Conservation (phyloP, 1,140 invertebrate genomes). For the Tenebrio molitor region DNA sequence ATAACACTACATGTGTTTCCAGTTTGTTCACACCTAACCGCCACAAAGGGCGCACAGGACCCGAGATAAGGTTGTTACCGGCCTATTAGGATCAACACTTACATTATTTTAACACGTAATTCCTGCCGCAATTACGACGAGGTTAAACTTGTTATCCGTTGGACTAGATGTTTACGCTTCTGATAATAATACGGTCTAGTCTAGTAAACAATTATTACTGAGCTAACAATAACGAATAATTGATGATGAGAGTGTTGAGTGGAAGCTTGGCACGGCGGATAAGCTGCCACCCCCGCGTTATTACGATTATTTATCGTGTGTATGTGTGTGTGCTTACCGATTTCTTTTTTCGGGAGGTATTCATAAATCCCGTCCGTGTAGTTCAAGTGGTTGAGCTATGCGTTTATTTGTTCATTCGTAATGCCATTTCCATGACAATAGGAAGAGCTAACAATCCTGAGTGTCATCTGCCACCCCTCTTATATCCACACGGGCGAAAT, state of each 20-base stretch:
- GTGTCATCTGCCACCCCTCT: constrained; percentile 51
- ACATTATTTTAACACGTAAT: not conserved
- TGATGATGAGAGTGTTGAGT: constrained; percentile 4
- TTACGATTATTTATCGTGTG: not conserved
- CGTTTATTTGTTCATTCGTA: constrained; percentile 50
- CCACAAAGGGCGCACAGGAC: not conserved
- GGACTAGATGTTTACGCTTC: not conserved
- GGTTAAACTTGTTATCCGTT: constrained; percentile 15
- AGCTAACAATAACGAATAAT: constrained; percentile 15
- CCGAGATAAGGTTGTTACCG: not conserved
- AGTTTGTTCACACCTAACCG: constrained; percentile 40
- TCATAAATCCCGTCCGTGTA: constrained; percentile 37
- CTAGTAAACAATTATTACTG: constrained; percentile 1
- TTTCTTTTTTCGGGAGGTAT: constrained; percentile 34
- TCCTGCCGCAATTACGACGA: not conserved
- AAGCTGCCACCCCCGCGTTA: not conserved
- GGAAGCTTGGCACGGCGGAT: not conserved
- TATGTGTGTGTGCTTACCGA: not conserved
- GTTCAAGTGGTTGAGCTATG: constrained; percentile 44
- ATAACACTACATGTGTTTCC: constrained; percentile 3
- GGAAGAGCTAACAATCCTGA: constrained; percentile 49
- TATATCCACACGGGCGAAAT: constrained; percentile 24
- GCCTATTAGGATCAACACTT: constrained; percentile 3
- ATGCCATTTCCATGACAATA: constrained; percentile 55
- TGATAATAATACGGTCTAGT: not conserved